Evolutionary conservation across 2,888 invertebrate genomes (phyloP), one percentile per base, ranked within the genome.

Genomic region (Agrotis exclamationis): DNA sequence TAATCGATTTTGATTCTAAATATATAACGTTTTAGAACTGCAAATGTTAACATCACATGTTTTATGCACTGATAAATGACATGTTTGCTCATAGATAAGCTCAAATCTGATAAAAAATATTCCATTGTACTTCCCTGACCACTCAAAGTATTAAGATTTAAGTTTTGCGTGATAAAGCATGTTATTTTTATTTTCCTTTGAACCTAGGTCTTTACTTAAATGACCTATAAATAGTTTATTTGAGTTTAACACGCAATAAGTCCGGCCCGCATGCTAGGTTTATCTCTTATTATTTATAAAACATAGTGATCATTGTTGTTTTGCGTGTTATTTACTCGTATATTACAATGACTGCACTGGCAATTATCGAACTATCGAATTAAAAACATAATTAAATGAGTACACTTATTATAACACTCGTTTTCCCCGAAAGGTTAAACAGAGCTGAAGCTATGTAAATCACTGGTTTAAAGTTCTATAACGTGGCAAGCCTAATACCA

Each of bases 11-110:
- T 11, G 11, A 24, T 39, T 13, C 20, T 0, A 0, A 47, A 4
- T 28, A 16, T 45, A 39, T 6, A 59, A 22, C 39, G 13, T 44
- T 72, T 53, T n/a, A 63, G 47, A 2, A 58, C 20, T 69, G 48
- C 53, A 63, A 59, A 63, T 22, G 11, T 69, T 59, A 28, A 20
- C 47, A 24, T 9, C 13, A 13, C 0, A 62, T 53, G 20, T 76
- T 75, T 54, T 57, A 62, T 76, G 66, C 63, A 70, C 28, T 68
- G 76, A 80, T 80, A 60, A 77, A 51, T 76, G 28, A 70, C 60
- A 66, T 74, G 66, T 56, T 69, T 39, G 48, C 57, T 44, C 22
- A n/a, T 4, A 60, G 79, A 76, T 79, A 79, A 70, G 66, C 53
- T n/a, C 18, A 59, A 54, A 76, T 57, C 56, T 56, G 57, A 73